Evolutionary conservation across 2,888 invertebrate species (phyloP).

Genomic region (Mesopsocus fuscifrons): DNA sequence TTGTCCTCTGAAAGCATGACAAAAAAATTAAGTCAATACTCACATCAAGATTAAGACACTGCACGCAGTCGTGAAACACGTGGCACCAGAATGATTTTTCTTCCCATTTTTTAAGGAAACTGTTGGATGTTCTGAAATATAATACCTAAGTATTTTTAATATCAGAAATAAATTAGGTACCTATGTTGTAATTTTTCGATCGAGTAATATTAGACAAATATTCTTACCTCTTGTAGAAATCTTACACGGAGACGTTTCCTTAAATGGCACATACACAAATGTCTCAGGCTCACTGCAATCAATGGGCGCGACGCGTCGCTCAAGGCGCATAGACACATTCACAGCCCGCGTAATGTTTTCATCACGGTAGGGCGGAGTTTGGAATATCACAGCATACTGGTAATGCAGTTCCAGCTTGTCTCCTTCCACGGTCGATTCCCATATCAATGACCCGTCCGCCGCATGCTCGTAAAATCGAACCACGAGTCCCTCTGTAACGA

Average conservation of each 20-base stretch:
- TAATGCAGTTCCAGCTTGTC: slow-evolving; percentile 4
- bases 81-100: too few species aligned
- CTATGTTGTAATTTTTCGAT: too few species aligned
- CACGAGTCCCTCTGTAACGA: neutral
- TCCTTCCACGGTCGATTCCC: slow-evolving; percentile 4
- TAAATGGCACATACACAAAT: slow-evolving; percentile 4
- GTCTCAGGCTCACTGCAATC: slow-evolving; percentile 3
- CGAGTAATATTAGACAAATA: too few species aligned
- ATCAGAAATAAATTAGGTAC: too few species aligned
- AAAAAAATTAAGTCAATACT: too few species aligned
- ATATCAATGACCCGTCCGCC: neutral
- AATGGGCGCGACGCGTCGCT: neutral
- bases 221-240: too few species aligned
- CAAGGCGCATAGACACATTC: neutral
- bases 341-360: slow-evolving; percentile 1
- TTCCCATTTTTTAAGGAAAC: too few species aligned
- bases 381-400: slow-evolving; percentile 3
- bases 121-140: too few species aligned
- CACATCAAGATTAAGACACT: too few species aligned
- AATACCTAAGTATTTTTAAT: too few species aligned
- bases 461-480: slow-evolving; percentile 1
- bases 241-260: too few species aligned
- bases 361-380: slow-evolving; percentile 5
- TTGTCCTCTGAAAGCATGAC: slow-evolving; percentile 1
- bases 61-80: too few species aligned